phyloP scores from a whole-genome alignment of 2,797 vertebrate species.

The Eutrigla gurnardus region DNA sequence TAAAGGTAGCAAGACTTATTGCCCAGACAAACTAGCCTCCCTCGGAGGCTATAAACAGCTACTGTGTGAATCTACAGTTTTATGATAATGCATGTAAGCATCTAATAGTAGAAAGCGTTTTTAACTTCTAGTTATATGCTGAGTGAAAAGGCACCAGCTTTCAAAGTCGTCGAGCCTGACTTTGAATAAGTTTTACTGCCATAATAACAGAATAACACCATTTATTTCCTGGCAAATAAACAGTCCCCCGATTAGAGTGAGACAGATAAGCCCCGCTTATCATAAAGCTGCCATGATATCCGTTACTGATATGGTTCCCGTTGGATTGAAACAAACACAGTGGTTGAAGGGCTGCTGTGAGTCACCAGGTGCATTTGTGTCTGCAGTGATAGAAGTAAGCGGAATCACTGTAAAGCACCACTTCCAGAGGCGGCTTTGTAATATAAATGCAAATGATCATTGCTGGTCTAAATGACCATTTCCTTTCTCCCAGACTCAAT shows the following conservation, averaged over 20 bases:
- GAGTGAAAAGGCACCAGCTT: slow-evolving; percentile 2
- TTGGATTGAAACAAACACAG: slow-evolving; percentile 37
- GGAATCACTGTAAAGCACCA: slow-evolving; percentile 68
- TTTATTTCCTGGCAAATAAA: slow-evolving; percentile 26
- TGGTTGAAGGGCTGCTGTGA: slow-evolving; percentile 51
- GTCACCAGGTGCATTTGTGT: slow-evolving; percentile 64
- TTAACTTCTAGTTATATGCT: slow-evolving; percentile 16
- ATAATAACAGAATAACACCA: not conserved
- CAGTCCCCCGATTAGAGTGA: slow-evolving; percentile 12
- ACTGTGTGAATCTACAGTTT: slow-evolving; percentile 46
- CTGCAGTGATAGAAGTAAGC: slow-evolving; percentile 53
- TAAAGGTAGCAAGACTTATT: slow-evolving; percentile 64
- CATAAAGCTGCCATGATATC: slow-evolving; percentile 52
- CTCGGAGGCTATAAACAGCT: slow-evolving; percentile 56
- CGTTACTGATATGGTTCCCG: slow-evolving; percentile 35
- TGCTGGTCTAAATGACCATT: slow-evolving; percentile 60
- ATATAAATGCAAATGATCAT: slow-evolving; percentile 80
- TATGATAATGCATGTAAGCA: slow-evolving; percentile 46
- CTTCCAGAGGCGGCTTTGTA: slow-evolving; percentile 64
- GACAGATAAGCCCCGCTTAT: slow-evolving; percentile 34
- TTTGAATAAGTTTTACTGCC: not conserved
- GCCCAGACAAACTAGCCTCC: slow-evolving; percentile 54
- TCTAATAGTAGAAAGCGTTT: slow-evolving; percentile 30
- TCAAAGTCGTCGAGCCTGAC: slow-evolving; percentile 1
- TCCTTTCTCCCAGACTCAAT: slow-evolving; percentile 54